Evolutionary conservation across 2,888 invertebrate species (phyloP), one percentile per base, ranked within the genome.

Genomic region (Nysson spinosus): DNA sequence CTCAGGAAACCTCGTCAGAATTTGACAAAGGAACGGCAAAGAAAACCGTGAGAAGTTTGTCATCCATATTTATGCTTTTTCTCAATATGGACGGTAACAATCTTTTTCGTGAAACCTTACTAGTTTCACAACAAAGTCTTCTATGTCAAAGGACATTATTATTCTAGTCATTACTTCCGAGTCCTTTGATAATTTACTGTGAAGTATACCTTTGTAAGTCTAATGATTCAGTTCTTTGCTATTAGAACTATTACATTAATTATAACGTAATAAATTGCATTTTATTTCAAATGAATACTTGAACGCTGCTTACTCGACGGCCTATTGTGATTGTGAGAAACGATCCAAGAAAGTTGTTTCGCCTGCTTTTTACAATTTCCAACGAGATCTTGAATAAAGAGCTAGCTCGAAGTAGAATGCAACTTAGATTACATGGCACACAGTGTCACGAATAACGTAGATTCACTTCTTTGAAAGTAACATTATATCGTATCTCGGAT

Each of bases 41-140:
- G 42, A 30, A 37, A 42, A 26, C 35, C 54, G 44, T 50, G 58
- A 50, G 55, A 60, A 52, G 11, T 50, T 51, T 32, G 60, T 60
- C 47, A 14, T 40, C 66, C 49, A 63, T 67, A 63, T 47, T 63
- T n/a, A n/a, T n/a, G n/a, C n/a, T n/a, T n/a, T n/a, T n/a, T n/a
- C n/a, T n/a, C 52, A 62, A 49, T 62, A 52, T 40, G 24, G 42
- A 24, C 20, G 35, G 39, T 44, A 24, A 30, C 42, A n/a, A n/a
- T n/a, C n/a, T n/a, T 44, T 60, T 39, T 44, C 50, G 51, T 52
- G 56, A 52, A 52, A 58, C 63, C 57, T 39, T 51, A 58, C 14
- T 35, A 54, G 35, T 26, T 22, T 32, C 39, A 17, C 46, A 37
- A 40, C 12, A 20, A 32, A 20, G 50, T 39, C 20, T 43, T 34